Conservation (phyloP, 2,888 invertebrate species). For the Drosophila falleni region DNA sequence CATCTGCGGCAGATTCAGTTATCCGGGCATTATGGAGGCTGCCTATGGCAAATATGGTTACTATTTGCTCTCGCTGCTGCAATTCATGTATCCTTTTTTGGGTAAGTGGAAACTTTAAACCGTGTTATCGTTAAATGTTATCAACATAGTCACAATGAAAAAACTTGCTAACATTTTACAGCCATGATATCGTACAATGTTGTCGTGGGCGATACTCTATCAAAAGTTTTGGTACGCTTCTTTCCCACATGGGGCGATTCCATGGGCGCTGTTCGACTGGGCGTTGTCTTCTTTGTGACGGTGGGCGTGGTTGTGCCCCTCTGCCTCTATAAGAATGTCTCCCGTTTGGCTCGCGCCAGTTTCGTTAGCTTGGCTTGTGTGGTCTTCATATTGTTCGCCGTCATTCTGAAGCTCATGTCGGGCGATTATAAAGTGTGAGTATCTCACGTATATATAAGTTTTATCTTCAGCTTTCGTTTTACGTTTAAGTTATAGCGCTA, state of each 20-base stretch:
- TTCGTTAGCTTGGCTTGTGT: constrained; percentile 88
- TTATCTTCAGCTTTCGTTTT: constrained; percentile 15
- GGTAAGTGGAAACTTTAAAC: constrained; percentile 86
- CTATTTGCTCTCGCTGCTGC: constrained; percentile 90
- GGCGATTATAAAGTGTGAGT: constrained; percentile 89
- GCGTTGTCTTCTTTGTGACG: constrained; percentile 90
- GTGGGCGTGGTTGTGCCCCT: constrained; percentile 91
- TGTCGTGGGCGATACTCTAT: constrained; percentile 94
- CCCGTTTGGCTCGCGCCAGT: constrained; percentile 85
- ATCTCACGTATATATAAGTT: constrained; percentile 24
- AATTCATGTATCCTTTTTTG: constrained; percentile 93
- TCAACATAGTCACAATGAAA: constrained; percentile 8
- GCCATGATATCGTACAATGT: constrained; percentile 96
- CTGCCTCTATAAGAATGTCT: constrained; percentile 91
- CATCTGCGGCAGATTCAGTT: constrained; percentile 91
- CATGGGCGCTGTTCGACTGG: constrained; percentile 85
- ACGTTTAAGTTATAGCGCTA: neutral
- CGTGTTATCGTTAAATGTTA: constrained; percentile 43
- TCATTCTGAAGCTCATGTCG: constrained; percentile 86
- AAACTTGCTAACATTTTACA: constrained; percentile 84
- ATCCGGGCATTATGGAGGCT: constrained; percentile 91
- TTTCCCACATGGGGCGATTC: constrained; percentile 86
- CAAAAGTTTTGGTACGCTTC: constrained; percentile 91
- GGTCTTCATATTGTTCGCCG: constrained; percentile 89
- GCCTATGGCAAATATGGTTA: constrained; percentile 93